A percentile compares a stretch with the other conserved stretches of the same genome.
Conservation (phyloP, 2,888 invertebrate species). For the Stenurella melanura region DNA sequence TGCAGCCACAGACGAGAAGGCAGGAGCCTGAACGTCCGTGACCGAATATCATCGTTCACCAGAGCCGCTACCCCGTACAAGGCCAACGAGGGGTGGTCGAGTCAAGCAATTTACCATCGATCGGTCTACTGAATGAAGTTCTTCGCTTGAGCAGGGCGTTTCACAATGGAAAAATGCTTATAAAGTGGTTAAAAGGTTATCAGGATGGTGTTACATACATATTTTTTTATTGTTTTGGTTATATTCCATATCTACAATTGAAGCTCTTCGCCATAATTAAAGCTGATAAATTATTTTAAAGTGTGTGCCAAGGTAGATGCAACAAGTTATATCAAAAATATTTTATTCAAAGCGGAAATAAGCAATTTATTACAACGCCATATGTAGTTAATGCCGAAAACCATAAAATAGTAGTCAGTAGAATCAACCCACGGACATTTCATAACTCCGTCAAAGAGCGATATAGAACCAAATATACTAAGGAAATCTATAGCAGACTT, state of each 20-base stretch:
- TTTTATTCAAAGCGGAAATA: too few relatives aligned
- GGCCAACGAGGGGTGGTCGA: slow-evolving; percentile 44
- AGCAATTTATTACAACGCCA: too few relatives aligned
- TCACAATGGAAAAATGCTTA: background rate
- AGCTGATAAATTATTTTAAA: too few relatives aligned
- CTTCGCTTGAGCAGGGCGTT: slow-evolving; percentile 16
- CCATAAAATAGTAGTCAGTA: too few relatives aligned
- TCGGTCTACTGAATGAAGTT: slow-evolving; percentile 25
- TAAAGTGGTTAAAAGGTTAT: background rate
- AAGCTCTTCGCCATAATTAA: too few relatives aligned
- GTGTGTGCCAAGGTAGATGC: too few relatives aligned
- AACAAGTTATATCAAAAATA: too few relatives aligned
- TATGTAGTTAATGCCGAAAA: too few relatives aligned
- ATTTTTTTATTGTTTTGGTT: background rate
- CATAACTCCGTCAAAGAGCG: too few relatives aligned
- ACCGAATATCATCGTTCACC: slow-evolving; percentile 50
- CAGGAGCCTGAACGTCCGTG: slow-evolving; percentile 45
- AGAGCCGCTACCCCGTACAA: slow-evolving; percentile 48
- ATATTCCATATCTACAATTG: background rate
- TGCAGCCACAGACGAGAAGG: slow-evolving; percentile 24
- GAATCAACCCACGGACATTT: too few relatives aligned
- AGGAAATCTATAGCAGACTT: too few relatives aligned
- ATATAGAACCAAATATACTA: too few relatives aligned
- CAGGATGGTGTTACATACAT: background rate
- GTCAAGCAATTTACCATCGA: slow-evolving; percentile 48